Evolutionary conservation across 2,797 vertebrate genomes (phyloP).

Genomic region (Leptodactylus fallax): DNA sequence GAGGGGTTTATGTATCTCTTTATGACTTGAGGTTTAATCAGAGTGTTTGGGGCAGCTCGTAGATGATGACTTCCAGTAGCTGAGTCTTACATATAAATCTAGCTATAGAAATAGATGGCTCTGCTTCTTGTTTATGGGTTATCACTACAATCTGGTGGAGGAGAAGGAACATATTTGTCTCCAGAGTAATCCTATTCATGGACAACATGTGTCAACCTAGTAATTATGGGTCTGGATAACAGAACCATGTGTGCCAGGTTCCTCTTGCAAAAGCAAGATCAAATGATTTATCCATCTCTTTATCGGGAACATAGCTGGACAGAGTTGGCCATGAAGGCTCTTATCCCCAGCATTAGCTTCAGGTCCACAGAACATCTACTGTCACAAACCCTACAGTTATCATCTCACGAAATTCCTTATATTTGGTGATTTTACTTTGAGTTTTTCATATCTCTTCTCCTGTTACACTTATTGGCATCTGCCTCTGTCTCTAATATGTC

Average conservation of each 20-base stretch:
- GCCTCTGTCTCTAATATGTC: background rate
- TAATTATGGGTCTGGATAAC: background rate
- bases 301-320: background rate
- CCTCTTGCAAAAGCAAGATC: too few relatives aligned
- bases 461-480: background rate
- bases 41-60: background rate
- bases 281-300: background rate
- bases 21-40: constrained; percentile 12
- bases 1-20: constrained; percentile 22
- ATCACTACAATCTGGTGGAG: constrained; percentile 28
- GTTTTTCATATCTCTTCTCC: background rate
- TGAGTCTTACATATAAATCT: background rate
- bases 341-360: background rate
- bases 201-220: background rate
- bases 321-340: background rate
- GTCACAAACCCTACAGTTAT: background rate
- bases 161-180: background rate
- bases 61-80: constrained; percentile 9
- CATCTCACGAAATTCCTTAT: background rate
- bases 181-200: background rate
- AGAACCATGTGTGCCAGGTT: background rate
- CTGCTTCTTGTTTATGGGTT: constrained; percentile 27
- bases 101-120: background rate
- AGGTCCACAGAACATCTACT: background rate
- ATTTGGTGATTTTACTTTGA: too few relatives aligned